These are phyloP conservation scores for Nasonia oneida DNA, from an alignment of 2,888 invertebrate genomes.

Conservation along the genomic window DNA sequence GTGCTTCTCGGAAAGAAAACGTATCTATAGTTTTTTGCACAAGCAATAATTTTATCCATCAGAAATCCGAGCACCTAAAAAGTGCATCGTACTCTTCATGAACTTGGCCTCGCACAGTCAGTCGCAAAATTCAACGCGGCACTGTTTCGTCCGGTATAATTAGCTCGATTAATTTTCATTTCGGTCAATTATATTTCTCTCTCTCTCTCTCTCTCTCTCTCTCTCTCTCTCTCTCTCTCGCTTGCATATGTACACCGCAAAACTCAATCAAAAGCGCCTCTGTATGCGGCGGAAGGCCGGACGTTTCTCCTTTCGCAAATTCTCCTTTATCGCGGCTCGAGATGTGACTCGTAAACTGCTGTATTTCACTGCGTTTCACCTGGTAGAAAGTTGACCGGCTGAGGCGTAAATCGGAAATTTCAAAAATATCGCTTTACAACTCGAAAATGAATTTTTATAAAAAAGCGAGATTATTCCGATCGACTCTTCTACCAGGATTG, in stretches of 20 bases:
- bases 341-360: not conserved
- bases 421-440: no score
- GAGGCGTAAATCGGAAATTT: not conserved
- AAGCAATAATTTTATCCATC: no score
- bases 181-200: conserved; percentile 51
- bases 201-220: not conserved
- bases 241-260: conserved; percentile 2
- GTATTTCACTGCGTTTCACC: not conserved
- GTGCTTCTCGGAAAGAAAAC: not conserved
- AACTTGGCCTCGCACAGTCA: no score
- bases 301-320: conserved; percentile 7
- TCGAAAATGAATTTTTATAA: no score
- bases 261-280: conserved; percentile 54
- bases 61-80: no score
- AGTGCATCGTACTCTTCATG: no score
- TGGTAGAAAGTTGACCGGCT: not conserved
- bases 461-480: no score
- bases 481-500: no score
- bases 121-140: not conserved
- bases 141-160: conserved; percentile 29
- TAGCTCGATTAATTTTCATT: conserved; percentile 58
- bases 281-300: conserved; percentile 20
- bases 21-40: no score
- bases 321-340: not conserved
- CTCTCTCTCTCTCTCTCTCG: not conserved